These are phyloP conservation scores for Halocynthia aurantium DNA, from an alignment of 23 tunicate genomes.

Conservation along the genomic window DNA sequence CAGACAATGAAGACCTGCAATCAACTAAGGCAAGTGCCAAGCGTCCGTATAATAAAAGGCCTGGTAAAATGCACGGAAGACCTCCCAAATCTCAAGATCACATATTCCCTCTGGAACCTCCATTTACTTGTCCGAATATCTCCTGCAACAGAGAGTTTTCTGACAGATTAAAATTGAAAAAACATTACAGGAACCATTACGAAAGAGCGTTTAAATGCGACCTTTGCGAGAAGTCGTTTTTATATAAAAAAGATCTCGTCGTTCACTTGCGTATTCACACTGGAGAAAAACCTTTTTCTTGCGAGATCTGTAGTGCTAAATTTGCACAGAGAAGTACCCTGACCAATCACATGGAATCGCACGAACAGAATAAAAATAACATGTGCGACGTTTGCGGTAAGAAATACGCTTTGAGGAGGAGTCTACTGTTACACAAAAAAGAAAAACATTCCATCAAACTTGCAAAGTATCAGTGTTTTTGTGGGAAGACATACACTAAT, in stretches of 20 bases:
- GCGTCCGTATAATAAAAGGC: too few relatives aligned
- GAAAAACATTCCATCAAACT: not conserved
- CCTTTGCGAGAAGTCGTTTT: slow-evolving; percentile 2
- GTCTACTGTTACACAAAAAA: slow-evolving; percentile 1
- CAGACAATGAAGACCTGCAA: too few relatives aligned
- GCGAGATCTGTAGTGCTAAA: slow-evolving; percentile 47
- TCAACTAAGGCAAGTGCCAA: too few relatives aligned
- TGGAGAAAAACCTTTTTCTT: slow-evolving; percentile 59
- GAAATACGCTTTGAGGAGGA: slow-evolving; percentile 25
- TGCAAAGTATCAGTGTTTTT: not conserved
- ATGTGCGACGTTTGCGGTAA: slow-evolving; percentile 67
- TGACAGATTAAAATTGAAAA: slow-evolving; percentile 10
- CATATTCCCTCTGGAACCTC: slow-evolving; percentile 10
- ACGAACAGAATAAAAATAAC: slow-evolving; percentile 61
- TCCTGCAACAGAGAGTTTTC: slow-evolving; percentile 4
- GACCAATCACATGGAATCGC: slow-evolving; percentile 47
- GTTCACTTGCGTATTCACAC: slow-evolving; percentile 65
- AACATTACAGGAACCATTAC: slow-evolving; percentile 15
- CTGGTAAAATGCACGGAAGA: not conserved
- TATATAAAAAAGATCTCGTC: slow-evolving; percentile 15
- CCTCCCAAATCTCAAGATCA: slow-evolving; percentile 8
- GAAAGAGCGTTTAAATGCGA: slow-evolving; percentile 6
- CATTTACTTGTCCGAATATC: slow-evolving; percentile 15
- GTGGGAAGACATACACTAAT: not conserved
- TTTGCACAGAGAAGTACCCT: slow-evolving; percentile 55